Percentiles rank a stretch among this genome's conserved stretches.
Conservation (phyloP, 1,140 invertebrate species). For the Scaptodrosophila lebanonensis region DNA sequence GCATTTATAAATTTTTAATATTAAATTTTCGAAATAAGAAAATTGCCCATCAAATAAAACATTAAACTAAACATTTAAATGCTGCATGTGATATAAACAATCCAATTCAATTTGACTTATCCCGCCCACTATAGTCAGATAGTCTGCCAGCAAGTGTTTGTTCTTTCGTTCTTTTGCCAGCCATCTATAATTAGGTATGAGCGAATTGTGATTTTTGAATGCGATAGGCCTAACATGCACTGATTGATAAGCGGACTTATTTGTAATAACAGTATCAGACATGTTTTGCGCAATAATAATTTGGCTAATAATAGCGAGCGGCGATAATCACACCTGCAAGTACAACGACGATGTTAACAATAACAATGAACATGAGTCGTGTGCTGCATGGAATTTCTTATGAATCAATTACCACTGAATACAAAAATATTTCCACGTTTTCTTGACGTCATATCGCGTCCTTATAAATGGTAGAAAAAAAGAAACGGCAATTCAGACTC, state of each 20-base stretch:
- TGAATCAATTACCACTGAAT: too few species aligned
- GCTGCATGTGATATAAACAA: too few species aligned
- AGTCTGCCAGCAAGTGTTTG: too few species aligned
- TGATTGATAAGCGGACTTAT: constrained; percentile 47
- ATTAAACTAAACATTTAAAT: too few species aligned
- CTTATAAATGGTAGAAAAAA: constrained; percentile 8
- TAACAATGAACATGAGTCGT: constrained; percentile 11
- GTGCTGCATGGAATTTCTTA: too few species aligned
- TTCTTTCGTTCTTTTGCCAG: too few species aligned
- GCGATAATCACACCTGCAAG: constrained; percentile 6
- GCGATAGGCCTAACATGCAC: constrained; percentile 24
- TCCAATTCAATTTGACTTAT: too few species aligned
- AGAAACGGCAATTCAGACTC: constrained; percentile 14
- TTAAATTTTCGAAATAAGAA: constrained; percentile 19
- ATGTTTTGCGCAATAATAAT: constrained; percentile 13
- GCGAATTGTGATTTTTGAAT: constrained; percentile 16
- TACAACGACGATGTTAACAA: background rate
- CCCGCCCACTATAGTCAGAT: too few species aligned
- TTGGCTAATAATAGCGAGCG: constrained; percentile 23
- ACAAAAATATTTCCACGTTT: constrained; percentile 1
- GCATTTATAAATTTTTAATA: too few species aligned
- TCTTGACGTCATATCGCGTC: constrained; percentile 14
- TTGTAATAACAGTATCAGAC: too few species aligned
- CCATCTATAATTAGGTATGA: constrained; percentile 35
- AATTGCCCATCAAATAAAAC: too few species aligned